Percentiles rank a stretch among this genome's conserved stretches.
These are phyloP conservation scores for Lycocerus yunnanus DNA, from an alignment of 2,888 invertebrate species.

Conservation along the genomic window DNA sequence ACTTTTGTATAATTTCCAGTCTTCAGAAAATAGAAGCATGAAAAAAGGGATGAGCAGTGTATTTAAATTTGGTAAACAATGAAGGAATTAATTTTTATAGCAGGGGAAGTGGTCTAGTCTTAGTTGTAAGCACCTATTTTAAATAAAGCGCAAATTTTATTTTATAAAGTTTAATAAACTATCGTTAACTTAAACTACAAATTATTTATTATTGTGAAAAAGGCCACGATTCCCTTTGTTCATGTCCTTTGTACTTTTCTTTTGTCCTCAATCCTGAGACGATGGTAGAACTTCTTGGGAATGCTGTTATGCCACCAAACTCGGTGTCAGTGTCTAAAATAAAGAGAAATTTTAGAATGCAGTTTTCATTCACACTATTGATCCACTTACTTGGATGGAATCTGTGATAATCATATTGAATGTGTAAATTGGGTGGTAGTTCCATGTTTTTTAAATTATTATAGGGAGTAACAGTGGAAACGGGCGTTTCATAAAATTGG, in stretches of 20 bases:
- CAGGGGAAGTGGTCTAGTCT: background rate
- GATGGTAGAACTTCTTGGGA: conserved; percentile 81
- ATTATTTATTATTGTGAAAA: conserved; percentile 45
- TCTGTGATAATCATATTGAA: conserved; percentile 78
- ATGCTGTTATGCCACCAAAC: conserved; percentile 81
- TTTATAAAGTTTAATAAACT: background rate
- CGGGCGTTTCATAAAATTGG: conserved; percentile 73
- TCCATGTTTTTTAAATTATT: conserved; percentile 73
- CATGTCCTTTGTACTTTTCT: conserved; percentile 78
- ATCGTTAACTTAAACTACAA: background rate
- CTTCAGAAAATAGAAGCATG: conserved; percentile 65
- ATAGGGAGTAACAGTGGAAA: conserved; percentile 72
- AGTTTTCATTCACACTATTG: too few species aligned
- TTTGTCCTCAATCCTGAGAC: conserved; percentile 82
- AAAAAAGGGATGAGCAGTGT: conserved; percentile 66
- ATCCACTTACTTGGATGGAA: conserved; percentile 85
- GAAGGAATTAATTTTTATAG: conserved; percentile 4
- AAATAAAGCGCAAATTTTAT: background rate
- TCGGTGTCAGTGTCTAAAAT: conserved; percentile 67
- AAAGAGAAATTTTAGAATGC: background rate
- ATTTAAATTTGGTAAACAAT: conserved; percentile 67
- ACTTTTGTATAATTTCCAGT: conserved; percentile 57
- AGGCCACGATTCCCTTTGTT: conserved; percentile 67
- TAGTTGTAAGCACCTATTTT: conserved; percentile 5
- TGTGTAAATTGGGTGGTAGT: conserved; percentile 85